Evolutionary conservation across 2,113 vertebrate genomes (phyloP), one percentile per base, ranked within the genome.

Genomic region (Lasiurus cinereus): DNA sequence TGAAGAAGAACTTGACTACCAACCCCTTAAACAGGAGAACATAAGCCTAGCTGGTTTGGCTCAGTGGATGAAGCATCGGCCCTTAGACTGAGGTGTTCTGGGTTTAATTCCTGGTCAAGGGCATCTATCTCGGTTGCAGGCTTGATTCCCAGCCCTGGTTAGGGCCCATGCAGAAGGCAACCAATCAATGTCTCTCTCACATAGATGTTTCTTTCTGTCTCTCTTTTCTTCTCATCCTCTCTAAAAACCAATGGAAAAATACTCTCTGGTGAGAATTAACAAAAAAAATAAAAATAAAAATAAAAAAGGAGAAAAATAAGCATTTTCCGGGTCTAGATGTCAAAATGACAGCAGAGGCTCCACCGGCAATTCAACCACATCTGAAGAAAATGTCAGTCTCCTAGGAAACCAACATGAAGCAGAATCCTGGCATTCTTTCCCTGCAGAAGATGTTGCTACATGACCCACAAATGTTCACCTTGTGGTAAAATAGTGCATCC

Each of bases 311-410:
- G 22, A 22, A 56, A 56, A 94, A 78, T 64, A 54, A 77, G 66
- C 24, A 2, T 73, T 97, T 83, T 46, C 16, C 6, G 79, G 48
- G 33, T 74, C 80, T 52, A 62, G 59, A 87, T 83, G 76, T 92
- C 91, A 87, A 83, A 95, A 62, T 70, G 74, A 95, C 82, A 83
- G 77, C 22, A 94, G 59, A 87, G 54, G 27, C 59, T 90, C 52
- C 67, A 94, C 90, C 36, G 92, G n/a, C 72, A 83, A 88, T 50
- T 89, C 79, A 91, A 54, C 14, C 7, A 64, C 36, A 29, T 56
- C 54, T 72, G 64, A 89, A 83, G 50, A 77, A 82, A 95, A 89
- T 54, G 80, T 10, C 29, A 13, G 76, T 96, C 29, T 91, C 87
- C 87, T 91, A 72, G 92, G 83, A 95, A 93, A 97, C 74, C 39